Percentiles rank a stretch among this genome's conserved stretches.
Conservation (phyloP, 2,888 invertebrate species). For the Clepsis dumicolana region DNA sequence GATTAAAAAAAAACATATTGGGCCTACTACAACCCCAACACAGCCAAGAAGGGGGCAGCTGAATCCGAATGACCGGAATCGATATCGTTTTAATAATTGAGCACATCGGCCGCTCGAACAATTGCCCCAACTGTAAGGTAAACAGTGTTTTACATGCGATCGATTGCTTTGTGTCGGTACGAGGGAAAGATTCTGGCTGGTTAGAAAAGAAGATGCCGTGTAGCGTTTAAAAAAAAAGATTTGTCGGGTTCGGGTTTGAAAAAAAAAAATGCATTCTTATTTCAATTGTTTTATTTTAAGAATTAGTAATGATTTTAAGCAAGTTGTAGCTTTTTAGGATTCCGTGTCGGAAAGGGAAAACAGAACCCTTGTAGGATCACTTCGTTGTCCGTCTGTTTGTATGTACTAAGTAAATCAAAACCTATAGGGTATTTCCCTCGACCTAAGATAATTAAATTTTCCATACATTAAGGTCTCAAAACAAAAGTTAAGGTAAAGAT, state of each 20-base stretch:
- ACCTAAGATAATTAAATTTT: too few relatives aligned
- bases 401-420: too few relatives aligned
- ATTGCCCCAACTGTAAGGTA: slow-evolving; percentile 52
- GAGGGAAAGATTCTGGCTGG: background rate
- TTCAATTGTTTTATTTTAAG: too few relatives aligned
- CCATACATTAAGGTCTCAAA: too few relatives aligned
- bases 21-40: slow-evolving; percentile 52
- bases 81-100: slow-evolving; percentile 72
- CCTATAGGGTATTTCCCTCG: too few relatives aligned
- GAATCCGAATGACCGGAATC: slow-evolving; percentile 78
- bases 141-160: slow-evolving; percentile 52
- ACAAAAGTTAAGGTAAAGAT: too few relatives aligned
- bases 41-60: slow-evolving; percentile 62
- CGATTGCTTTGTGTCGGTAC: slow-evolving; percentile 1
- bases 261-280: too few relatives aligned
- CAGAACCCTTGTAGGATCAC: too few relatives aligned
- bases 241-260: background rate
- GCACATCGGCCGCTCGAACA: slow-evolving; percentile 54
- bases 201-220: background rate
- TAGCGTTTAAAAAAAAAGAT: background rate
- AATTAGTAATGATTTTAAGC: too few relatives aligned
- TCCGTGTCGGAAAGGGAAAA: too few relatives aligned
- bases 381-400: too few relatives aligned
- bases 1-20: background rate
- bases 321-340: too few relatives aligned